These are phyloP conservation scores for Siphamia tubifer DNA, from an alignment of 2,113 vertebrate genomes.

Conservation along the genomic window DNA sequence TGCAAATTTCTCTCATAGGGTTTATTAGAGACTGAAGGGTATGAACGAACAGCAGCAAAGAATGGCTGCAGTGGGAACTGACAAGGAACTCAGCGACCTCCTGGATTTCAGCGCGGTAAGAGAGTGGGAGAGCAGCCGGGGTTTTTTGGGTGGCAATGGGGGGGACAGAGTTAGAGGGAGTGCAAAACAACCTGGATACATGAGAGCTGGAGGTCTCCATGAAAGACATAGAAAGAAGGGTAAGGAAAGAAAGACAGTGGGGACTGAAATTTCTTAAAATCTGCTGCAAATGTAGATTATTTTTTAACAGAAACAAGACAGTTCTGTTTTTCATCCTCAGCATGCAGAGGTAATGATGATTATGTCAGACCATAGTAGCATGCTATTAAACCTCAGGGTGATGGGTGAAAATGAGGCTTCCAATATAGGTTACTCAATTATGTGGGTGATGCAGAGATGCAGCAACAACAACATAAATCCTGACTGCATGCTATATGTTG, in stretches of 20 bases:
- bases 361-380: conserved; percentile 19
- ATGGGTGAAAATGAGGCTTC: conserved; percentile 31
- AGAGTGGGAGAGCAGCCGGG: conserved; percentile 69
- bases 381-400: conserved; percentile 28
- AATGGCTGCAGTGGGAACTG: conserved; percentile 97
- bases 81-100: conserved; percentile 99
- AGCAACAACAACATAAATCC: conserved; percentile 12
- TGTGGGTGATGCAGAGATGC: conserved; percentile 16
- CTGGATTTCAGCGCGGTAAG: conserved; percentile 99
- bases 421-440: conserved; percentile 28
- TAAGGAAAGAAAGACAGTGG: background rate
- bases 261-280: background rate
- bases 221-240: background rate
- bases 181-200: conserved; percentile 34
- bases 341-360: conserved; percentile 12
- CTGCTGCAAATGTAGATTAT: too few species aligned
- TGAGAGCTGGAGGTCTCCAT: conserved; percentile 42
- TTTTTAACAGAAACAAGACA: background rate
- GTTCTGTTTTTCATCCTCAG: conserved; percentile 33
- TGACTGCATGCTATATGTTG: background rate
- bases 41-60: conserved; percentile 97
- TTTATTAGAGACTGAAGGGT: conserved; percentile 86
- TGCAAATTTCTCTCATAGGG: conserved; percentile 81
- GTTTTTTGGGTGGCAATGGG: conserved; percentile 55
- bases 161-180: conserved; percentile 36